Conservation (phyloP, 2,113 vertebrate species). For the Alligator mississippiensis region DNA sequence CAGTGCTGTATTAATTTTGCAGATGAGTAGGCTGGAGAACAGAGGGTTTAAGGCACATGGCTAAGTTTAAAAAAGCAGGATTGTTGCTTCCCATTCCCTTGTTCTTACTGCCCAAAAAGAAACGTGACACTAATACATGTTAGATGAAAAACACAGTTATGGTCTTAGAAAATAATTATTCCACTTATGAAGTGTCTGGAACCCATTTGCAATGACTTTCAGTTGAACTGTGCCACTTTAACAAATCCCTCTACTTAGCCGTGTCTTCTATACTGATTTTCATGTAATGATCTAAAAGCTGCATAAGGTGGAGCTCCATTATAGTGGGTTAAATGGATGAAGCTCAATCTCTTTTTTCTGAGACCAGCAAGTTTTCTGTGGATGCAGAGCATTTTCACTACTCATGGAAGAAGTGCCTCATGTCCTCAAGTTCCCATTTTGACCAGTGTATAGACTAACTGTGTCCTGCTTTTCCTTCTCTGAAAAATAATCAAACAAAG, state of each 20-base stretch:
- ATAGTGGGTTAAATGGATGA: neutral
- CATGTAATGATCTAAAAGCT: neutral
- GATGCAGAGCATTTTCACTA: neutral
- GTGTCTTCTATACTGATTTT: neutral
- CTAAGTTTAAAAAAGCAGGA: neutral
- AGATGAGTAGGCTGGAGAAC: neutral
- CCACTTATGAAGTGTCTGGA: neutral
- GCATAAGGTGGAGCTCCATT: neutral
- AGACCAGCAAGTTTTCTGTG: neutral
- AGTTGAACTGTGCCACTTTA: neutral
- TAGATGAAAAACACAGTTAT: neutral
- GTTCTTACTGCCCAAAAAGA: neutral
- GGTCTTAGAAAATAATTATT: neutral
- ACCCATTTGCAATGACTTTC: neutral
- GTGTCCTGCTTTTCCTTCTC: neutral
- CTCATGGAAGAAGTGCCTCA: neutral
- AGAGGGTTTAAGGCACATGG: neutral
- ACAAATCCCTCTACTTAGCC: neutral
- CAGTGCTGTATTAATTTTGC: neutral
- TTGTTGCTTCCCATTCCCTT: neutral
- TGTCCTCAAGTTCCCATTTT: neutral
- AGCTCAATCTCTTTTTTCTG: neutral
- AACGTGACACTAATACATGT: neutral
- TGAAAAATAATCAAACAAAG: too few species aligned
- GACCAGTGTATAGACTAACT: rapidly evolving